A percentile compares a stretch with the other conserved stretches of the same genome.
Conservation (phyloP, 64 coral and sea anemone species). For the Porites lutea region DNA sequence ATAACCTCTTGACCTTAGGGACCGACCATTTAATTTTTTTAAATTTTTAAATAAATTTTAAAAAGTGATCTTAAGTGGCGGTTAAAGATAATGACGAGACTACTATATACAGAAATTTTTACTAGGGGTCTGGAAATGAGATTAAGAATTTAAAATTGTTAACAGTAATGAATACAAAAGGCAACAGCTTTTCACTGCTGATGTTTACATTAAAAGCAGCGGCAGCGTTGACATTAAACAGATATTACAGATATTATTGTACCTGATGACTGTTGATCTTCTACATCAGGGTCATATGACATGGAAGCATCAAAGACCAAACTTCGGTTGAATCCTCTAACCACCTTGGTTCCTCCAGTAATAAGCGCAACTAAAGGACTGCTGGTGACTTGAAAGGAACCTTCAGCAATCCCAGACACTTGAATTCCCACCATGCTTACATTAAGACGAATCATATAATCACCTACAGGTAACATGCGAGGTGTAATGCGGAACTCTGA, state of each 20-base stretch:
- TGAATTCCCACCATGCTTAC: background rate
- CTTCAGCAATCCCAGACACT: background rate
- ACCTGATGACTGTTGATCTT: background rate
- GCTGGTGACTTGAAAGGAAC: background rate
- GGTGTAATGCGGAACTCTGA: background rate
- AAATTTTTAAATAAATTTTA: too few species aligned
- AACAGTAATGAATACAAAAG: too few species aligned
- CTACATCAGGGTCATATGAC: constrained; percentile 8
- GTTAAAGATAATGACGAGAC: too few species aligned
- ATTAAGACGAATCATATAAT: background rate
- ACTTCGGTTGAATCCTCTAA: background rate
- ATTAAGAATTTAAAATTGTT: too few species aligned
- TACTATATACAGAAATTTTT: too few species aligned
- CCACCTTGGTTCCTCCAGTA: constrained; percentile 9
- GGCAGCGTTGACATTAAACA: too few species aligned
- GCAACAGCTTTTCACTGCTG: too few species aligned
- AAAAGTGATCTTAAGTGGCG: too few species aligned
- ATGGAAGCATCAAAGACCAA: constrained; percentile 12
- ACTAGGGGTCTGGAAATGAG: too few species aligned
- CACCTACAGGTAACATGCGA: background rate
- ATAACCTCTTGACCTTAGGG: too few species aligned
- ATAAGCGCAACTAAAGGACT: constrained; percentile 7
- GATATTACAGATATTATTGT: background rate
- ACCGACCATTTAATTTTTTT: too few species aligned
- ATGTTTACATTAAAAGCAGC: too few species aligned